phyloP scores from a whole-genome alignment of 2,888 invertebrate species.

The Sinopyrophorus schimmeli region DNA sequence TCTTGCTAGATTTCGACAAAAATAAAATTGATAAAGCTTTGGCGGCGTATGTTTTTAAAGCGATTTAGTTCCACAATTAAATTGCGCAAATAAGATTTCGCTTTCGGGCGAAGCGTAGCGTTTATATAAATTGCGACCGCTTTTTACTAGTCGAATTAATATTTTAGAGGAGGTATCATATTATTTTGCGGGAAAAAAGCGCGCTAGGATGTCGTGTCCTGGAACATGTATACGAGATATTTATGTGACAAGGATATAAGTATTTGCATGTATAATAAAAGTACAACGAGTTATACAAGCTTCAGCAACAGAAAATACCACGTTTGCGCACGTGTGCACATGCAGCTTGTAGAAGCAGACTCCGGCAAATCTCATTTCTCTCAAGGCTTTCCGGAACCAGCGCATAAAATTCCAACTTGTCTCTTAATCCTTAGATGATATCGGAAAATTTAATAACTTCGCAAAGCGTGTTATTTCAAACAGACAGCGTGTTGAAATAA shows the following conservation, averaged over 20 bases:
- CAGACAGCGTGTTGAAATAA: constrained; percentile 24
- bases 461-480: constrained; percentile 26
- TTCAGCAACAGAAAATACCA: constrained; percentile 24
- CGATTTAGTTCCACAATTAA: too few species aligned
- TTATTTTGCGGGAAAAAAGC: too few species aligned
- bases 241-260: constrained; percentile 18
- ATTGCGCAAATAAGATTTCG: too few species aligned
- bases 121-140: too few species aligned
- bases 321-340: constrained; percentile 26
- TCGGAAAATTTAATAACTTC: constrained; percentile 27
- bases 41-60: too few species aligned
- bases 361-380: constrained; percentile 25
- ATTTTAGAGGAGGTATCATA: too few species aligned
- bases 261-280: constrained; percentile 26
- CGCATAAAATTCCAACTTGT: constrained; percentile 25
- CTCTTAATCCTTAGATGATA: constrained; percentile 27
- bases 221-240: too few species aligned
- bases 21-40: too few species aligned
- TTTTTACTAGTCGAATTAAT: too few species aligned
- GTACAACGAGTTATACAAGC: constrained; percentile 23
- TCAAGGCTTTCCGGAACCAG: constrained; percentile 24
- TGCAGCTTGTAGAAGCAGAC: constrained; percentile 24
- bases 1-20: too few species aligned
- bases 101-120: too few species aligned
- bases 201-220: too few species aligned